Evolutionary conservation across 2,888 invertebrate genomes (phyloP).

Genomic region (Anodontia alba): DNA sequence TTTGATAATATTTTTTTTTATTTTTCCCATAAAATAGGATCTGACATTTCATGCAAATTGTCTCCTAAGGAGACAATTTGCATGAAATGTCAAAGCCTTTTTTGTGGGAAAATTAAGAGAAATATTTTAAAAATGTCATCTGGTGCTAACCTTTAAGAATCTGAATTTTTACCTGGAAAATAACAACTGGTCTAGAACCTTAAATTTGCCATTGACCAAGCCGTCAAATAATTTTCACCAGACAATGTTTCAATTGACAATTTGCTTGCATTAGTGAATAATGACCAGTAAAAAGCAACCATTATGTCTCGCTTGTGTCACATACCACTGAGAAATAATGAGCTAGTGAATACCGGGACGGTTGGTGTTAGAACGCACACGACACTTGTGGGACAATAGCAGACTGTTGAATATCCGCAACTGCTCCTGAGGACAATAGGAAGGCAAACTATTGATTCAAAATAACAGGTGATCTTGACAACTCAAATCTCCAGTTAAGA

Average conservation of each 20-base stretch:
- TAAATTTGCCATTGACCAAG: neutral
- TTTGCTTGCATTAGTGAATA: slow-evolving; percentile 19
- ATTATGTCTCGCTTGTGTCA: slow-evolving; percentile 11
- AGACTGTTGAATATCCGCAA: neutral
- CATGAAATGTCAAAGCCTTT: too few relatives aligned
- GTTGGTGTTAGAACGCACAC: neutral
- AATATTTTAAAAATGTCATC: too few relatives aligned
- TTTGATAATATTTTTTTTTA: too few relatives aligned
- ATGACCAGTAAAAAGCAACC: slow-evolving; percentile 1
- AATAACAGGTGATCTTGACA: slow-evolving; percentile 5
- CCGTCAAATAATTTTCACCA: slow-evolving; percentile 2
- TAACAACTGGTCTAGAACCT: too few relatives aligned
- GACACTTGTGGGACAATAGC: neutral
- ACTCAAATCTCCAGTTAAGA: too few relatives aligned
- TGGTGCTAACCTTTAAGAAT: too few relatives aligned
- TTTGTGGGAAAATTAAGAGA: too few relatives aligned
- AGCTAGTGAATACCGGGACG: neutral
- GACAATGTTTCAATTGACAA: slow-evolving; percentile 1
- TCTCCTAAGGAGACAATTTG: too few relatives aligned
- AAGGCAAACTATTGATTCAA: neutral
- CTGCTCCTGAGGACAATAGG: neutral
- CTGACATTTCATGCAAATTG: too few relatives aligned
- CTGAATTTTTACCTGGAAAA: too few relatives aligned
- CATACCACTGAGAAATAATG: neutral
- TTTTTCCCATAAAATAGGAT: too few relatives aligned